phyloP scores from a whole-genome alignment of 1,140 invertebrate genomes.

The Stenopsyche tienmushanensis region DNA sequence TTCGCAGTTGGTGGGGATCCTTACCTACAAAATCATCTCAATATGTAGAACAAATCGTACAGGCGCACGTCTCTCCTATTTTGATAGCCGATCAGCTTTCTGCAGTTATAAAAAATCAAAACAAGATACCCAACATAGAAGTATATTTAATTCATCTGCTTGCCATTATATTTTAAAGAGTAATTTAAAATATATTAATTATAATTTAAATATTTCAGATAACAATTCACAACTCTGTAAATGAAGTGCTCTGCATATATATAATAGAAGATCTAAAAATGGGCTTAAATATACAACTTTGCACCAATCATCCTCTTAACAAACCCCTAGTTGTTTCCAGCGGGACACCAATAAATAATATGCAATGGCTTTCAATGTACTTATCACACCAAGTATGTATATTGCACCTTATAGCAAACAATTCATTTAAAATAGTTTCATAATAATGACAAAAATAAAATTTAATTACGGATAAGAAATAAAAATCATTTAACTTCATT shows the following conservation, averaged over 20 bases:
- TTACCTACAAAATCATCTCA: slow-evolving; percentile 66
- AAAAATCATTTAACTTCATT: background rate
- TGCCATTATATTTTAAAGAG: slow-evolving; percentile 7
- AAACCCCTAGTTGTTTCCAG: slow-evolving; percentile 68
- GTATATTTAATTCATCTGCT: too few species aligned
- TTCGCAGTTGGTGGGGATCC: slow-evolving; percentile 80
- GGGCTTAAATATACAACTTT: slow-evolving; percentile 75
- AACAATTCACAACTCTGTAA: slow-evolving; percentile 65
- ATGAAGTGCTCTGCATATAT: slow-evolving; percentile 80
- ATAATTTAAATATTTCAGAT: slow-evolving; percentile 55
- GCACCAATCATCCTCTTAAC: slow-evolving; percentile 79
- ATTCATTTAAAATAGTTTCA: background rate
- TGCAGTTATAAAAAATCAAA: slow-evolving; percentile 48
- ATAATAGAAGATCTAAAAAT: slow-evolving; percentile 79
- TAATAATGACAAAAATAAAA: background rate
- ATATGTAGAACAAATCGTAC: slow-evolving; percentile 75
- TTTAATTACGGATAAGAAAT: background rate
- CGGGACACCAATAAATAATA: slow-evolving; percentile 61
- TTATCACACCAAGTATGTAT: slow-evolving; percentile 73
- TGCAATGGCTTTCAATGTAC: slow-evolving; percentile 76
- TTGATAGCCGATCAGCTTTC: slow-evolving; percentile 72
- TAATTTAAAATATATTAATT: slow-evolving; percentile 2
- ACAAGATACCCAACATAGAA: slow-evolving; percentile 27
- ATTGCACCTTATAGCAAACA: background rate
- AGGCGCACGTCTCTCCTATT: slow-evolving; percentile 68